phyloP scores from a whole-genome alignment of 2,797 vertebrate species.

The Discoglossus pictus region DNA sequence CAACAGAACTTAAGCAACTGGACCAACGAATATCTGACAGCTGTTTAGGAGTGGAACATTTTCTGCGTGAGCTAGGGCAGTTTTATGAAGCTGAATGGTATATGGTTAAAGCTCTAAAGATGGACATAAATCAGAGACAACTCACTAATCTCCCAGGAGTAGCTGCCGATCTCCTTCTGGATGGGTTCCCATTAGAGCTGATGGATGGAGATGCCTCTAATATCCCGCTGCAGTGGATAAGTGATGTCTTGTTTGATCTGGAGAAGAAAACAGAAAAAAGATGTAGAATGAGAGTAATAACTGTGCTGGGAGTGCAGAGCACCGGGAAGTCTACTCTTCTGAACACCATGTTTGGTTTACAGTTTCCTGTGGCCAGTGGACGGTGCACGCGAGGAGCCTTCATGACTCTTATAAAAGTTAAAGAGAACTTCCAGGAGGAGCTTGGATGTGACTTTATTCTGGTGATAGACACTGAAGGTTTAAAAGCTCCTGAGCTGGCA shows the following conservation, averaged over 20 bases:
- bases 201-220: slow-evolving; percentile 60
- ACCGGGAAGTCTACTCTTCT: slow-evolving; percentile 43
- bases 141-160: slow-evolving; percentile 72
- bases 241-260: slow-evolving; percentile 72
- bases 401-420: slow-evolving; percentile 28
- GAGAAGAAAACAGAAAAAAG: slow-evolving; percentile 53
- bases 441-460: slow-evolving; percentile 33
- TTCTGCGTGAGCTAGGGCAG: slow-evolving; percentile 78
- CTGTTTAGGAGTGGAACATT: slow-evolving; percentile 75
- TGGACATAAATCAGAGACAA: slow-evolving; percentile 49
- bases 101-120: slow-evolving; percentile 57
- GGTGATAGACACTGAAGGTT: slow-evolving; percentile 37
- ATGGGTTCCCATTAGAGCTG: slow-evolving; percentile 71
- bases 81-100: slow-evolving; percentile 74
- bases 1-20: slow-evolving; percentile 56
- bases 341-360: slow-evolving; percentile 45
- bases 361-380: slow-evolving; percentile 25
- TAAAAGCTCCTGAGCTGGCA: slow-evolving; percentile 26
- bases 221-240: slow-evolving; percentile 72
- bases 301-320: slow-evolving; percentile 38
- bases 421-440: slow-evolving; percentile 7
- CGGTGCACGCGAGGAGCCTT: slow-evolving; percentile 30
- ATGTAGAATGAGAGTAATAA: slow-evolving; percentile 68
- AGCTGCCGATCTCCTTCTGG: slow-evolving; percentile 73
- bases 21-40: slow-evolving; percentile 63